phyloP scores from a whole-genome alignment of 2,797 vertebrate genomes.

The Semaprochilodus insignis region DNA sequence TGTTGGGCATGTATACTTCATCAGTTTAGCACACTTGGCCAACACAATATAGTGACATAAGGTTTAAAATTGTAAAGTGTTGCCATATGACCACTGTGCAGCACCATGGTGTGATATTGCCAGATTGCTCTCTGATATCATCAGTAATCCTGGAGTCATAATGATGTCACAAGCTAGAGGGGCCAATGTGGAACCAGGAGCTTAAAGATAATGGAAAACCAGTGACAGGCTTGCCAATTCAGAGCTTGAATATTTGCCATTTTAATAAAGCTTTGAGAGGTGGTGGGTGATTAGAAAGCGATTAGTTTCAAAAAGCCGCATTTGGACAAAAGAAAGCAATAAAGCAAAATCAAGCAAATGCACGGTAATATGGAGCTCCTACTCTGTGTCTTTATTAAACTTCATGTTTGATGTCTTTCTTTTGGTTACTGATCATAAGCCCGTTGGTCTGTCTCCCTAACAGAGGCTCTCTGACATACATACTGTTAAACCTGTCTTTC shows the following conservation, averaged over 20 bases:
- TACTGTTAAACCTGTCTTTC: conserved; percentile 38
- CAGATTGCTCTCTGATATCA: conserved; percentile 48
- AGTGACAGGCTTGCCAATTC: conserved; percentile 3
- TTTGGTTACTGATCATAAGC: neutral
- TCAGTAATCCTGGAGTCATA: conserved; percentile 38
- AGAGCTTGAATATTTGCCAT: conserved; percentile 32
- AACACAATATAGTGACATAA: conserved; percentile 6
- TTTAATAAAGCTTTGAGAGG: conserved; percentile 11
- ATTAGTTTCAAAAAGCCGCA: conserved; percentile 5
- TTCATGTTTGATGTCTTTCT: conserved; percentile 18
- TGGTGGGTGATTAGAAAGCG: conserved; percentile 20
- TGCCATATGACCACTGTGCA: conserved; percentile 51
- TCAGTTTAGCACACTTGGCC: neutral
- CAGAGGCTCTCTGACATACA: conserved; percentile 25
- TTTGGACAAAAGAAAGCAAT: neutral
- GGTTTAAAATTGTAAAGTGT: conserved; percentile 44
- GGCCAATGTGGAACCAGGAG: conserved; percentile 13
- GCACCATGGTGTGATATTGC: conserved; percentile 37
- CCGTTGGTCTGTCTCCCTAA: neutral
- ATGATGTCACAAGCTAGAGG: conserved; percentile 34
- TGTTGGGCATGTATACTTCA: neutral
- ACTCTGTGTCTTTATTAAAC: neutral
- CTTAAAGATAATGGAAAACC: conserved; percentile 15
- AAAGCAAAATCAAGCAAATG: conserved; percentile 16
- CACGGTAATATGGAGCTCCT: neutral